Evolutionary conservation across 2,888 invertebrate species (phyloP).

Genomic region (Creontiades dilutus): DNA sequence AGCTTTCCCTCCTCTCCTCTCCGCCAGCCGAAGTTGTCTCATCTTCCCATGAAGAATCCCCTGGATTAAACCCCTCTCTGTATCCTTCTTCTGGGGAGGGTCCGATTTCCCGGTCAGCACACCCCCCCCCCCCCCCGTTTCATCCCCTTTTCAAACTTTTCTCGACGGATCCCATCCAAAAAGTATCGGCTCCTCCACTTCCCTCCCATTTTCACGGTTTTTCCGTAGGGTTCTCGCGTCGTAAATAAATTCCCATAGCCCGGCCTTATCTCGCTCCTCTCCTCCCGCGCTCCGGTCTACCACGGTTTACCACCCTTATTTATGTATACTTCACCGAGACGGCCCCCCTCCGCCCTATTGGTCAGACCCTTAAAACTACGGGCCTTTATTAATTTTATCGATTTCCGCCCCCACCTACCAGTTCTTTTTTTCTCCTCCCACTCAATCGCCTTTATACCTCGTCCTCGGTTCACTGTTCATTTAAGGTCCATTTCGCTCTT

Average conservation of each 20-base stretch:
- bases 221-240: constrained; percentile 41
- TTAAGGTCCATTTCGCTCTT: constrained; percentile 58
- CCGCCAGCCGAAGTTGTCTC: background rate
- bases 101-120: background rate
- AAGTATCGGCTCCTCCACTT: background rate
- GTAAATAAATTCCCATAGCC: constrained; percentile 46
- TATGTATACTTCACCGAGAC: constrained; percentile 62
- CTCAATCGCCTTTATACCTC: constrained; percentile 54
- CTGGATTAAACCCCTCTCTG: background rate
- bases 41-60: background rate
- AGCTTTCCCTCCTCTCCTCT: background rate
- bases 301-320: constrained; percentile 46
- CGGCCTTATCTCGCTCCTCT: background rate
- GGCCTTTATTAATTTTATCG: constrained; percentile 65
- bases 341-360: constrained; percentile 1
- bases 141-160: background rate
- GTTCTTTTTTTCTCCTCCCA: constrained; percentile 33
- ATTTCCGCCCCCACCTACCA: constrained; percentile 37
- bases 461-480: constrained; percentile 35
- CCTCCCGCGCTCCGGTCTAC: background rate
- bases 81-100: background rate
- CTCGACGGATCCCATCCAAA: background rate
- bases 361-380: constrained; percentile 51
- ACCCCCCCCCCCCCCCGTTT: background rate
- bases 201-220: constrained; percentile 10